These are phyloP conservation scores for Glaucomys volans DNA, from an alignment of 2,113 vertebrate species.

Conservation along the genomic window DNA sequence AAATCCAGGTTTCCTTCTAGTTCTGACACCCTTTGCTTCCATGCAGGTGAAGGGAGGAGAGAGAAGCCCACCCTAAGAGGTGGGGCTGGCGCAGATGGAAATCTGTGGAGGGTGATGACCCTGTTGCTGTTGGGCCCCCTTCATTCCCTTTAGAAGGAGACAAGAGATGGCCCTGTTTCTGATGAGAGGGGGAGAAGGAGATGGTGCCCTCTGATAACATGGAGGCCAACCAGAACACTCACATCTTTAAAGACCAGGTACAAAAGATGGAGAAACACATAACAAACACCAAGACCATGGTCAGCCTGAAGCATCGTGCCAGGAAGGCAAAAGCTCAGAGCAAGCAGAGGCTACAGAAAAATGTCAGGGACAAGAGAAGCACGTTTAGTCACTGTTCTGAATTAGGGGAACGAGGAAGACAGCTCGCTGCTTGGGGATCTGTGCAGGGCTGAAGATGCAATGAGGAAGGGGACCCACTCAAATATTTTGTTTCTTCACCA, in stretches of 20 bases:
- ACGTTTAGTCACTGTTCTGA: background rate
- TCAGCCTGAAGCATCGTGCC: background rate
- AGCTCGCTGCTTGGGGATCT: background rate
- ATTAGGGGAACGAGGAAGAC: background rate
- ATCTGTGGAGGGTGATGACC: background rate
- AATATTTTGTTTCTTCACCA: constrained; percentile 30
- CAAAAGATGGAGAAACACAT: background rate
- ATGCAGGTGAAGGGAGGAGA: background rate
- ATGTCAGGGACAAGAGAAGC: background rate
- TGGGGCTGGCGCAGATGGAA: background rate
- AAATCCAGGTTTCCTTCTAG: background rate
- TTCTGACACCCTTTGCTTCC: background rate
- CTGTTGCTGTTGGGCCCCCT: background rate
- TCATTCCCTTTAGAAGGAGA: background rate
- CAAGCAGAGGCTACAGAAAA: background rate
- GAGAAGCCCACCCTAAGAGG: background rate
- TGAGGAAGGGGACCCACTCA: background rate
- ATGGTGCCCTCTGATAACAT: background rate
- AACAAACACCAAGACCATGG: background rate
- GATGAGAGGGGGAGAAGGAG: background rate
- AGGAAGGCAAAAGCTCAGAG: background rate
- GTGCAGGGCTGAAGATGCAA: background rate
- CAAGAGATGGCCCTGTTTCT: background rate
- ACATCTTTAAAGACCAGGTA: background rate
- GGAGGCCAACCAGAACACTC: background rate